Percentiles rank a stretch among this genome's conserved stretches.
Evolutionary conservation across 2,113 vertebrate genomes (phyloP).

Genomic region (Callionymus lyra): DNA sequence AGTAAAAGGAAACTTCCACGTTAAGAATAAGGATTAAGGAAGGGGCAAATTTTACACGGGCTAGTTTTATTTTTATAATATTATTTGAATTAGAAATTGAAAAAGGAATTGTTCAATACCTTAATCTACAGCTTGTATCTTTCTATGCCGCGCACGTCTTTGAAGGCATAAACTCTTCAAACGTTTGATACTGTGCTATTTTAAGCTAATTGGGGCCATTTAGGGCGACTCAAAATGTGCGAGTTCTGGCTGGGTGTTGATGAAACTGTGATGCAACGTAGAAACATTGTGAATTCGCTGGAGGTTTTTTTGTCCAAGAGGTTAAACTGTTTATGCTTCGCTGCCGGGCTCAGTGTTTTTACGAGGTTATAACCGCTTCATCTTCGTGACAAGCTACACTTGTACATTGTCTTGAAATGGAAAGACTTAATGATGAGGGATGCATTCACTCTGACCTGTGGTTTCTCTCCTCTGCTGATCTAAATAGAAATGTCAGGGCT

Average conservation of each 20-base stretch:
- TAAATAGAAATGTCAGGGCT: conserved; percentile 25
- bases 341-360: conserved; percentile 18
- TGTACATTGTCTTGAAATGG: conserved; percentile 24
- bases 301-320: conserved; percentile 15
- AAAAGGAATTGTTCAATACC: too few relatives aligned
- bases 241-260: conserved; percentile 26
- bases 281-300: conserved; percentile 18
- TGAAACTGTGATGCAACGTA: conserved; percentile 34
- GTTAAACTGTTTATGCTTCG: conserved; percentile 34
- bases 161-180: conserved; percentile 10
- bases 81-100: too few relatives aligned
- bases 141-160: too few relatives aligned
- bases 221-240: conserved; percentile 29
- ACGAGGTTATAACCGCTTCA: conserved; percentile 17
- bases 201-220: conserved; percentile 35
- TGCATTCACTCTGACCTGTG: conserved; percentile 41
- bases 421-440: conserved; percentile 32
- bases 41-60: too few relatives aligned
- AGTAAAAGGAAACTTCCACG: too few relatives aligned
- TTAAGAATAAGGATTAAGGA: too few relatives aligned
- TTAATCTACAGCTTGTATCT: too few relatives aligned
- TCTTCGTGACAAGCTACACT: conserved; percentile 17
- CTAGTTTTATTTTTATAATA: too few relatives aligned
- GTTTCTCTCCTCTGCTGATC: conserved; percentile 18
- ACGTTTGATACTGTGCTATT: conserved; percentile 6